Base-by-base conservation (phyloP, 2,113 vertebrate species). In the Caretta caretta region DNA sequence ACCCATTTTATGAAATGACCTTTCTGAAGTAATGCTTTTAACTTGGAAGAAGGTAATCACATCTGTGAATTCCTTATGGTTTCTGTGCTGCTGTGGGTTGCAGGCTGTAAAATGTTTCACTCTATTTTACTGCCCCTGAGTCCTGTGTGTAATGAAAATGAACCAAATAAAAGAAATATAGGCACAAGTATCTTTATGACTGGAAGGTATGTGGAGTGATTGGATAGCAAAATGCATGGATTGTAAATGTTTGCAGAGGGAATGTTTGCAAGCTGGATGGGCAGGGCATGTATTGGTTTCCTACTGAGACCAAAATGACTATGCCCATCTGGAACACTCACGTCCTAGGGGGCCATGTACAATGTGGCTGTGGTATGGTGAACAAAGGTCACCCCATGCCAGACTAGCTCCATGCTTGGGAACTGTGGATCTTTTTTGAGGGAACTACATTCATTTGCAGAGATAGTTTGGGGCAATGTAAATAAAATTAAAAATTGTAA, bases 21-120 rank as follows among this genome's bases (percentile, higher is more conserved):
- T 87, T 92, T 95, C 92, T 96, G 59, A 90, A 96, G 35, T 89
- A 93, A 42, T 87, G 82, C 88, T 97, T 97, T 96, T 72, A 88
- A 96, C 72, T 86, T 92, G 79, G 75, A 89, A 93, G 88, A 96
- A 78, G 3, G 20, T 94, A 93, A 46, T 97, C 42, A 3, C 78
- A 88, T 95, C 80, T 96, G 85, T 92, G 83, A 90, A 83, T 97
- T 93, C 80, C 29, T 90, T 94, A 90, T 91, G 90, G 85, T 94
- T 97, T 93, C 86, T 84, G 29, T 86, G 10, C 56, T 90, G 75
- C 82, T 94, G 69, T 93, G 42, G 13, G 27, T 72, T 94, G 87
- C 56, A 93, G 69, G n/a, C n/a, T 96, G 6, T 87, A 90, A 96
- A 84, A 87, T 35, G 51, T 12, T 22, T 35, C 22, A 25, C 48